Base-by-base conservation (phyloP, 1,140 invertebrate genomes). In the Polypedilum vanderplanki region DNA sequence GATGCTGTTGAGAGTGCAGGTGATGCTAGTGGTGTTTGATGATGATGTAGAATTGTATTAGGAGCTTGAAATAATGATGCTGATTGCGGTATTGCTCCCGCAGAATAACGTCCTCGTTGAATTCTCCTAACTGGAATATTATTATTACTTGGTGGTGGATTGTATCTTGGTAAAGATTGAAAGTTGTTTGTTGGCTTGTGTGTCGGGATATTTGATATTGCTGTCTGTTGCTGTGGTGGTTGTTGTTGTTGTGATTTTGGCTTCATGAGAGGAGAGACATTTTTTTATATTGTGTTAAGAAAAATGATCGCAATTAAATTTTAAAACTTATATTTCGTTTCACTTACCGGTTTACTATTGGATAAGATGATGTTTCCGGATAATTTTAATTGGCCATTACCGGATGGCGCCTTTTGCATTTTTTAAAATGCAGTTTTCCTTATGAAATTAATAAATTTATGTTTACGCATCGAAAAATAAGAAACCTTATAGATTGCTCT, bases 141-240 rank as follows among this genome's bases (percentile, higher is more conserved):
- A 7, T 18, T 18, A 20, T 22, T 70, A 70, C 20, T 70, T 70
- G 65, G 65, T 22, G 65, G 65, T 70, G 65, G 65, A 70, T 70
- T 70, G 65, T 70, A 70, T 7, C 65, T 5, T 20, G 65, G 65
- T 70, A 70, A 18, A 18, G 65, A 17, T 70, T 70, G 65, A 70
- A 70, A 70, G 65, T 70, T 70, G 65, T 70, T 70, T 70, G 65
- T 18, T 70, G 65, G 65, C 65, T 70, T 70, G 7, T 70, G 65
- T 18, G 65, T 70, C 18, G 65, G 65, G 65, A 70, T 70, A 70
- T 22, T 70, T 18, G 65, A 70, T 70, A 22, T 12, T 17, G 10
- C 17, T 20, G 17, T 7, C 65, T 70, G 65, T 70, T 70, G 46
- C n/a, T 57, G 46, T 57, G 46, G n/a, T 57, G 10, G 46, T 57